Percentiles rank a stretch among this genome's conserved stretches.
These are phyloP conservation scores for Pristis pectinata DNA, from an alignment of 2,797 vertebrate genomes.

Conservation along the genomic window DNA sequence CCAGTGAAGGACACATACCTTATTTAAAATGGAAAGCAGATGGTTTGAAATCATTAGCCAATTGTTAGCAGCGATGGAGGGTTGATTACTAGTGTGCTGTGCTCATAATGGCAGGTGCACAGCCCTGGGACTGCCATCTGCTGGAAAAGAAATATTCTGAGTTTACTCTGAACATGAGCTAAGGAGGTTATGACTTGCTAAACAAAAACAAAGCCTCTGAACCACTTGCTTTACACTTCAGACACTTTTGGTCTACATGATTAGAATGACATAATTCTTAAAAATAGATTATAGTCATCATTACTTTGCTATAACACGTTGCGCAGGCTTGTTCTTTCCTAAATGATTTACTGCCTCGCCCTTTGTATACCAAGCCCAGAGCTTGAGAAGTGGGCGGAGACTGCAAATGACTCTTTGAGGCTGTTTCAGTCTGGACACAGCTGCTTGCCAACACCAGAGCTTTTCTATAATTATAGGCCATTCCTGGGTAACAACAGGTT, in stretches of 20 bases:
- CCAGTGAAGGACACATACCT: conserved; percentile 44
- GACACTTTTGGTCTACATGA: neutral
- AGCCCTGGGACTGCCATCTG: conserved; percentile 69
- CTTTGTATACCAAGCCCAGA: conserved; percentile 8
- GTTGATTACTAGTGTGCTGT: conserved; percentile 64
- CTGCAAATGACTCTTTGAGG: neutral
- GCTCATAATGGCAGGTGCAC: conserved; percentile 73
- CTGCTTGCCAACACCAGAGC: neutral
- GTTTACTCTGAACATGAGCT: conserved; percentile 43
- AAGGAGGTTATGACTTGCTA: conserved; percentile 42
- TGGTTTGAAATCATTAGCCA: conserved; percentile 72
- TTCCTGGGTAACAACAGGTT: too few species aligned
- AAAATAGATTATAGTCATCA: conserved; percentile 14
- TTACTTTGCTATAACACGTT: conserved; percentile 13
- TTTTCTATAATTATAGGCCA: neutral
- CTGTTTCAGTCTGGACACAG: neutral
- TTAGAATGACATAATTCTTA: neutral
- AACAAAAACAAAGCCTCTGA: neutral
- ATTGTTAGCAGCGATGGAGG: conserved; percentile 69
- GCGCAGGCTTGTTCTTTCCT: neutral
- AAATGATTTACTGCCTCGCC: neutral
- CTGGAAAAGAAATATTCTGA: conserved; percentile 52
- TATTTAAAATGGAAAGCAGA: conserved; percentile 63
- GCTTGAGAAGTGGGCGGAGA: neutral
- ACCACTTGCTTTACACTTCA: neutral